These are phyloP conservation scores for Petrocephalus schoutedeni DNA, from an alignment of 2,797 vertebrate genomes.

Conservation along the genomic window DNA sequence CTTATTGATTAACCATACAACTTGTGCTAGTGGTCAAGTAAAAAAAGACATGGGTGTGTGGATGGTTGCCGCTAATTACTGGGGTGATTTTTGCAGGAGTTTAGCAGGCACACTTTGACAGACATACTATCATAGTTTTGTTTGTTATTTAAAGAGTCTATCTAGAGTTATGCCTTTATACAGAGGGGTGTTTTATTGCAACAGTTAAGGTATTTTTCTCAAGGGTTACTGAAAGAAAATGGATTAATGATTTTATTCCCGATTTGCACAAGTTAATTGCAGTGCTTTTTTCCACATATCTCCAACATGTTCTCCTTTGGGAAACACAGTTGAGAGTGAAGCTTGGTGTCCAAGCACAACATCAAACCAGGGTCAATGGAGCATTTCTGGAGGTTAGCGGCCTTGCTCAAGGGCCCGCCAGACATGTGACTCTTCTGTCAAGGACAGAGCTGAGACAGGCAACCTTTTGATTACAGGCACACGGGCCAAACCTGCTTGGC, in stretches of 20 bases:
- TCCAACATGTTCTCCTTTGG: background rate
- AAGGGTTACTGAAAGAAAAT: background rate
- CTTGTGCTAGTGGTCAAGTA: no score
- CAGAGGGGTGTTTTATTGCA: background rate
- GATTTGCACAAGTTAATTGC: background rate
- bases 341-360: background rate
- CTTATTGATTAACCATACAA: no score
- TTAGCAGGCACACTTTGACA: no score
- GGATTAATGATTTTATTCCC: background rate
- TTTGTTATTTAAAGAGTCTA: background rate
- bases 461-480: background rate
- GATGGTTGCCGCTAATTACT: no score
- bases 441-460: background rate
- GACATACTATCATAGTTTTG: background rate
- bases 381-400: background rate
- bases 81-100: no score
- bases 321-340: background rate
- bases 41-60: no score
- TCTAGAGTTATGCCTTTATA: background rate
- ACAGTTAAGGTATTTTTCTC: background rate
- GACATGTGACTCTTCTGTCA: no score
- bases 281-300: background rate
- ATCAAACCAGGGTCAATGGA: background rate
- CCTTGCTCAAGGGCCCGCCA: background rate
- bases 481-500: background rate